Conservation (phyloP, 2,797 vertebrate genomes). For the Catamblyrhynchus diadema region DNA sequence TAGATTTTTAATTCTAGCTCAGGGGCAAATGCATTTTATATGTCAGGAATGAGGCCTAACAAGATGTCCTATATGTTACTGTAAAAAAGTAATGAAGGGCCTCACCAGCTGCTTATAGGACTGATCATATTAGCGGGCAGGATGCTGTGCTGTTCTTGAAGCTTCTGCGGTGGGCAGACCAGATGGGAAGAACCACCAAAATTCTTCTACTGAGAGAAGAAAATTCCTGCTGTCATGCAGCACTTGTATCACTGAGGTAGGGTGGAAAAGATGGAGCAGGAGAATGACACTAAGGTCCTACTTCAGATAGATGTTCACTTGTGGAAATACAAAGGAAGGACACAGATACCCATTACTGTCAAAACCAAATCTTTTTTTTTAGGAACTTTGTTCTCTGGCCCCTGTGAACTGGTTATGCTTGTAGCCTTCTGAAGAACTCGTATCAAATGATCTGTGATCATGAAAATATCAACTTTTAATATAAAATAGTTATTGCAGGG, state of each 20-base stretch:
- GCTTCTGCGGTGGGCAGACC: neutral
- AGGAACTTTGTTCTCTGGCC: neutral
- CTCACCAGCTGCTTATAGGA: neutral
- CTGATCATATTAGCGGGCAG: neutral
- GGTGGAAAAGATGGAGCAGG: neutral
- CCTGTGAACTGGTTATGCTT: neutral
- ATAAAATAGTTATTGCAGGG: neutral
- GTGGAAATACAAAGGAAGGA: neutral
- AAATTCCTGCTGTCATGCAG: neutral
- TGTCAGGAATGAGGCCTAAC: neutral
- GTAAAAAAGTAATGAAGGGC: neutral
- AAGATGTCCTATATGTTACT: neutral
- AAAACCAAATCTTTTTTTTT: neutral
- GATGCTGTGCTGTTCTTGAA: neutral
- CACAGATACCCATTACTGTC: neutral
- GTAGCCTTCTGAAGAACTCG: neutral
- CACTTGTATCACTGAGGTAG: neutral
- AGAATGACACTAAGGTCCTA: neutral
- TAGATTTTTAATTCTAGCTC: neutral
- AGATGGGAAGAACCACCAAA: neutral
- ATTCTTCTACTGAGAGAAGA: neutral
- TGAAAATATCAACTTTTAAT: neutral
- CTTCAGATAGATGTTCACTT: neutral
- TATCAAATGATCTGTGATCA: neutral
- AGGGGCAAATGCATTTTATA: neutral